Conservation (phyloP, 2,113 vertebrate species). For the Phocoena sinus region DNA sequence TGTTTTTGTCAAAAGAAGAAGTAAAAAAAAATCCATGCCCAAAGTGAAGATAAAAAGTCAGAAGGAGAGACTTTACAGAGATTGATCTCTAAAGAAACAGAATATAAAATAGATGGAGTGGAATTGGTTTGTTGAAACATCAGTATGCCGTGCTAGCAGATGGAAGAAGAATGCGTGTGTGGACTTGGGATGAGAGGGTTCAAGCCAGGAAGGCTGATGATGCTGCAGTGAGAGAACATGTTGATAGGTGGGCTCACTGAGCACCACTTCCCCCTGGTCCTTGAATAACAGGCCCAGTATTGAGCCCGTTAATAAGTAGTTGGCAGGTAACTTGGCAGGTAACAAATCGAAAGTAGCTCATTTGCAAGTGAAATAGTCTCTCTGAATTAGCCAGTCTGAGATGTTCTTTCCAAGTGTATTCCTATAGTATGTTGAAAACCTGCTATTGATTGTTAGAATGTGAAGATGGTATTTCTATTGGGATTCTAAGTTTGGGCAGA, state of each 20-base stretch:
- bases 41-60: neutral
- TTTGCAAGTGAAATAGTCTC: constrained; percentile 47
- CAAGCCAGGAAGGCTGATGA: neutral
- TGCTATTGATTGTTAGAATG: neutral
- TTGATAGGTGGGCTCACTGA: constrained; percentile 12
- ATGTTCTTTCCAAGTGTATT: neutral
- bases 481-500: neutral
- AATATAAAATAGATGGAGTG: constrained; percentile 38
- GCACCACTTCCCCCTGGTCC: constrained; percentile 6
- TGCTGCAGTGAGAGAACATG: neutral
- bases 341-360: constrained; percentile 43
- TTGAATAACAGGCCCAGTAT: neutral
- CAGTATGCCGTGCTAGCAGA: neutral
- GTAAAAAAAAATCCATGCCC: neutral
- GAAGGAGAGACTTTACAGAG: constrained; percentile 39
- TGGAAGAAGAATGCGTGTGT: constrained; percentile 26
- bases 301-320: neutral
- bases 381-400: fast-evolving
- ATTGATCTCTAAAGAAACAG: constrained; percentile 54
- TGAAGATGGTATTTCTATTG: constrained; percentile 20
- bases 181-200: constrained; percentile 39
- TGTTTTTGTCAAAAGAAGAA: neutral
- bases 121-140: constrained; percentile 29
- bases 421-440: neutral
- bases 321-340: neutral